Conservation (phyloP, 2,113 vertebrate genomes). For the Sinocyclocheilus grahami region DNA sequence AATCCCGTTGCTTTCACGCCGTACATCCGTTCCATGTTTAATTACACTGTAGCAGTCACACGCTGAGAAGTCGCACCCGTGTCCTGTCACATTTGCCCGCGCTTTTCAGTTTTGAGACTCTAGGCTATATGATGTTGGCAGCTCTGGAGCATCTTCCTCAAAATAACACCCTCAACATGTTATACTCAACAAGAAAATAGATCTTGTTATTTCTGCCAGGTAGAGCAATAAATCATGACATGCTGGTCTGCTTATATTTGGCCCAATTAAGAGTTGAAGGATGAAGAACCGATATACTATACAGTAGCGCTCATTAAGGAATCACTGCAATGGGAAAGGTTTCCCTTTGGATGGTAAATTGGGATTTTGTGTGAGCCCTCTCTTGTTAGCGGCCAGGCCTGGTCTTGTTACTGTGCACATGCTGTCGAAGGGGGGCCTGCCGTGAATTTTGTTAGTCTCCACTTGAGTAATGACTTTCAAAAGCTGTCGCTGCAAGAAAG, state of each 20-base stretch:
- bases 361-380: background rate
- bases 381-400: constrained; percentile 27
- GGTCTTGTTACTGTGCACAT: constrained; percentile 39
- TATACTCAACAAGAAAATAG: background rate
- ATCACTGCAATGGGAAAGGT: constrained; percentile 15
- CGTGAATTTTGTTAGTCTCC: constrained; percentile 41
- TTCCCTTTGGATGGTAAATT: background rate
- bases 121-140: background rate
- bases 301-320: background rate
- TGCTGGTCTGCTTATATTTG: constrained; percentile 3
- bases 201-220: constrained; percentile 41
- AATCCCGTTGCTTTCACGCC: background rate
- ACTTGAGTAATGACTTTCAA: constrained; percentile 56
- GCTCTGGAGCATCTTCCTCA: background rate
- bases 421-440: constrained; percentile 27
- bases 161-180: constrained; percentile 24
- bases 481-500: constrained; percentile 43
- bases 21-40: constrained; percentile 7
- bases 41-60: constrained; percentile 16
- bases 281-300: background rate
- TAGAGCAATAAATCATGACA: constrained; percentile 34
- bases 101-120: constrained; percentile 48
- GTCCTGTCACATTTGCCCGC: constrained; percentile 34
- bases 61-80: background rate
- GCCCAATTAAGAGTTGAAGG: constrained; percentile 23